Conservation (phyloP, 2,113 vertebrate species). For the Atlantisia rogersi region DNA sequence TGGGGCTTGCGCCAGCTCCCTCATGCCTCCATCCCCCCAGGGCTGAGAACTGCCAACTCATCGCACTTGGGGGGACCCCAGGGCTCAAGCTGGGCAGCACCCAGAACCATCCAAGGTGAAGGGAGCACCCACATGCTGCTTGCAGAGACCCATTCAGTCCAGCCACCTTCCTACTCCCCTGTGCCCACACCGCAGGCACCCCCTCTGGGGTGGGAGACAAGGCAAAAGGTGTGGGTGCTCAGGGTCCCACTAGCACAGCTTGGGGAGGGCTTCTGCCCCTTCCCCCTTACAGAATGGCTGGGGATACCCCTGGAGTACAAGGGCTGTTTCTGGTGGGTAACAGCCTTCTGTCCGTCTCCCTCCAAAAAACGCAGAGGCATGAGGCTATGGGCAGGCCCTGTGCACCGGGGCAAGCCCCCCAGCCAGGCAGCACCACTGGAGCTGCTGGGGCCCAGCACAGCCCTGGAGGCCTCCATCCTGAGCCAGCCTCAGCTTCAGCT, state of each 20-base stretch:
- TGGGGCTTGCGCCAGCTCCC: accelerated
- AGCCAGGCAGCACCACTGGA: accelerated
- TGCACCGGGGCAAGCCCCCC: accelerated
- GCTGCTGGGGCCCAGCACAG: neutral
- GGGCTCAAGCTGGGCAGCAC: neutral
- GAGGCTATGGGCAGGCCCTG: accelerated
- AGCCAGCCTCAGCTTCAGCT: neutral
- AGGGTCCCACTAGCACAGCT: accelerated
- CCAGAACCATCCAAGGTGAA: neutral
- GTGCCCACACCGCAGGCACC: accelerated
- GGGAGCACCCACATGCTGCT: neutral
- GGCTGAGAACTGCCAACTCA: neutral
- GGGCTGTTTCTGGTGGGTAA: neutral
- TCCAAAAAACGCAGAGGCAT: neutral
- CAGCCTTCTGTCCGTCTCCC: neutral
- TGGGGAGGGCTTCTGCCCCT: neutral
- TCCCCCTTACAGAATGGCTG: neutral
- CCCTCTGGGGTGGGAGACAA: accelerated
- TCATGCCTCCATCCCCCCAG: neutral
- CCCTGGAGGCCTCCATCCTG: neutral
- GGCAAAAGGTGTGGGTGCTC: neutral
- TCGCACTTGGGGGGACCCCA: accelerated
- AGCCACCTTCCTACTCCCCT: neutral
- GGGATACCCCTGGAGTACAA: neutral
- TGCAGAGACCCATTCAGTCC: neutral